These are phyloP conservation scores for Rhopilema esculentum DNA, from an alignment of 30 jellyfish, hydroid and myxozoan genomes.

Conservation along the genomic window DNA sequence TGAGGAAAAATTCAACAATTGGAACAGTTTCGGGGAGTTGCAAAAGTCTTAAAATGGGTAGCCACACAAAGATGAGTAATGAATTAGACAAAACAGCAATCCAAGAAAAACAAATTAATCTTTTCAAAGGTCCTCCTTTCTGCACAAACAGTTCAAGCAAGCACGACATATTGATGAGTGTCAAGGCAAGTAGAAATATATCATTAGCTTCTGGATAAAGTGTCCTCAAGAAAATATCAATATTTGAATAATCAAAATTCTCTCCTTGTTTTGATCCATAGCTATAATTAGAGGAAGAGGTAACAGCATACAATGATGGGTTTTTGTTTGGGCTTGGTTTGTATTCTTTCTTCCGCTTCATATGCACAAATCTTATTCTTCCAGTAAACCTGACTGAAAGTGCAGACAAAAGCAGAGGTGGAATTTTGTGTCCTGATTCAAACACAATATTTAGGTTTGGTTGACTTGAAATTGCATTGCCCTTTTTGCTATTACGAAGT, in stretches of 20 bases:
- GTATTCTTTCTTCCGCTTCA: slow-evolving; percentile 40
- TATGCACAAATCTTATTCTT: slow-evolving; percentile 76
- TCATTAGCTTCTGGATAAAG: slow-evolving; percentile 95
- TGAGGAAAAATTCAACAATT: slow-evolving; percentile 66
- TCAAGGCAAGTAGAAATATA: slow-evolving; percentile 67
- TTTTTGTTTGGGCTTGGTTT: neutral
- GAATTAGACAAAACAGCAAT: slow-evolving; percentile 71
- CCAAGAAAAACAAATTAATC: slow-evolving; percentile 85
- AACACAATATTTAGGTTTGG: slow-evolving; percentile 46
- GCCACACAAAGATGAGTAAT: slow-evolving; percentile 75
- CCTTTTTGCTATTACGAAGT: neutral
- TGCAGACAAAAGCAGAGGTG: slow-evolving; percentile 82
- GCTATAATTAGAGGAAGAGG: slow-evolving; percentile 65
- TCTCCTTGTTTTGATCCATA: slow-evolving; percentile 85
- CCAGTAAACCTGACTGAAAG: slow-evolving; percentile 95
- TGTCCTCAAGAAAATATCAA: slow-evolving; percentile 84
- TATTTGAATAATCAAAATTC: slow-evolving; percentile 65
- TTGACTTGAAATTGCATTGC: neutral
- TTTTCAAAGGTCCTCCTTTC: slow-evolving; percentile 95
- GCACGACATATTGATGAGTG: slow-evolving; percentile 81
- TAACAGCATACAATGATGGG: slow-evolving; percentile 29
- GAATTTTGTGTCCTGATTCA: slow-evolving; percentile 50
- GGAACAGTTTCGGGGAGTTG: slow-evolving; percentile 89
- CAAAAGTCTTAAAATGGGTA: slow-evolving; percentile 75
- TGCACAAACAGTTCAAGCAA: slow-evolving; percentile 87